Percentiles rank a stretch among this genome's conserved stretches.
These are phyloP conservation scores for Egretta garzetta DNA, from an alignment of 2,113 vertebrate species.

Conservation along the genomic window DNA sequence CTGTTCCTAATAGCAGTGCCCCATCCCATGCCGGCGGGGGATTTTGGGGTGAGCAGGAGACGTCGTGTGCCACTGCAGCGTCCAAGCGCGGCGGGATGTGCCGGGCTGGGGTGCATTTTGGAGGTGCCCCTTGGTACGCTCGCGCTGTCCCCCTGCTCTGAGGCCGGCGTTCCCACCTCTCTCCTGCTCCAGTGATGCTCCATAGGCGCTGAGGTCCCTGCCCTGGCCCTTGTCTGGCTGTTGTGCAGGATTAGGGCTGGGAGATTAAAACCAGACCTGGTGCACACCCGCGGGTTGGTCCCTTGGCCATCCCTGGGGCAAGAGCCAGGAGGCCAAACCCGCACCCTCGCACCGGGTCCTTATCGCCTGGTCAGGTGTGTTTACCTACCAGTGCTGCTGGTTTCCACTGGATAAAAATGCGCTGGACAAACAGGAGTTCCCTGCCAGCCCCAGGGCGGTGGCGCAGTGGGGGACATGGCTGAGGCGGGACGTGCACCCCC, in stretches of 20 bases:
- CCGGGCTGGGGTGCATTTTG: not conserved
- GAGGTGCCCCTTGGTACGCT: not conserved
- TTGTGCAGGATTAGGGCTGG: not conserved
- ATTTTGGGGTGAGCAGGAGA: not conserved
- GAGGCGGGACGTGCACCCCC: not conserved
- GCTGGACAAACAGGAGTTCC: conserved; percentile 44
- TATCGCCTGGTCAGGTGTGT: not conserved
- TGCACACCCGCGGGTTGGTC: rapidly evolving
- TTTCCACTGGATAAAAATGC: not conserved
- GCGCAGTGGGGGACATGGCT: not conserved
- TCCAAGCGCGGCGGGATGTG: rapidly evolving
- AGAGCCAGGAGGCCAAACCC: not conserved
- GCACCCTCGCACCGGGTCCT: rapidly evolving
- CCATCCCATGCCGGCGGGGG: rapidly evolving
- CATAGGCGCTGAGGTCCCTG: not conserved
- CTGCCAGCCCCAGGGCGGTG: not conserved
- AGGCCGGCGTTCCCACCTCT: not conserved
- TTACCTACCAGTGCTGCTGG: not conserved
- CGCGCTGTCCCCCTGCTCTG: rapidly evolving
- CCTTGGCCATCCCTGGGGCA: not conserved
- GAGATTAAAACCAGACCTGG: not conserved
- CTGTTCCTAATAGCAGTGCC: not conserved
- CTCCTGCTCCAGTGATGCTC: not conserved
- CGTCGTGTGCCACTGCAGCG: rapidly evolving
- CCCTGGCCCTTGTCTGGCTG: too few species aligned